Base-by-base conservation (phyloP, 2,113 vertebrate genomes). In the Tachycineta bicolor region DNA sequence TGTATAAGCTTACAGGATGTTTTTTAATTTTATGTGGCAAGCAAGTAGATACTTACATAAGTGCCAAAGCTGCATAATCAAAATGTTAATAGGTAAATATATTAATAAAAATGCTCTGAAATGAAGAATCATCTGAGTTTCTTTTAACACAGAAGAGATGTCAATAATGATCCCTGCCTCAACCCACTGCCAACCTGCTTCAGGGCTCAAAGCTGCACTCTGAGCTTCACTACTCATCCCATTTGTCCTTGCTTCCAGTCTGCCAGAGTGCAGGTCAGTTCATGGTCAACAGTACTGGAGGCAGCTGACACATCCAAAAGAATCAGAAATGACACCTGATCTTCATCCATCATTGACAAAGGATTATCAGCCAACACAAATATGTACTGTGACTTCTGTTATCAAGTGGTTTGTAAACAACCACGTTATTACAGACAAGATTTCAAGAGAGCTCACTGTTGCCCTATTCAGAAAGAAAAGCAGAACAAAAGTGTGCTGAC, bases 241-340 rank as follows among this genome's bases (percentile, higher is more conserved):
- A 4, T 76, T 94, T 58, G 59, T 91, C 78, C 75, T 94, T 90
- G 68, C 17, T 90, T 74, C 46, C 67, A 89, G 67, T 91, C 55
- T 74, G 75, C 19, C 64, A 67, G 56, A 83, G 63, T 83, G 49
- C 83, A 86, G 64, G 85, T 91, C 65, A 46, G 84, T 83, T 96
- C 93, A 92, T 88, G 90, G 92, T 64, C 79, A 92, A 56, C 26
- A 70, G 52, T 52, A 88, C 70, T 59, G 68, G 60, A 93, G 60
- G 75, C 93, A 96, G 84, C 59, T 91, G 79, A 91, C 82, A 95
- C 24, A 90, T 86, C 71, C 79, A 71, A 88, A 95, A 93, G 75
- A 70, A 90, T 83, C 87, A 90, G 71, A 89, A 90, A 60, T 2
- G 18, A 86, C 87, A 88, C 64, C 87, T 96, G 92, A 90, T 93